Percentiles rank a stretch among this genome's conserved stretches.
phyloP scores from a whole-genome alignment of 2,113 vertebrate genomes.

The Macrotus californicus region DNA sequence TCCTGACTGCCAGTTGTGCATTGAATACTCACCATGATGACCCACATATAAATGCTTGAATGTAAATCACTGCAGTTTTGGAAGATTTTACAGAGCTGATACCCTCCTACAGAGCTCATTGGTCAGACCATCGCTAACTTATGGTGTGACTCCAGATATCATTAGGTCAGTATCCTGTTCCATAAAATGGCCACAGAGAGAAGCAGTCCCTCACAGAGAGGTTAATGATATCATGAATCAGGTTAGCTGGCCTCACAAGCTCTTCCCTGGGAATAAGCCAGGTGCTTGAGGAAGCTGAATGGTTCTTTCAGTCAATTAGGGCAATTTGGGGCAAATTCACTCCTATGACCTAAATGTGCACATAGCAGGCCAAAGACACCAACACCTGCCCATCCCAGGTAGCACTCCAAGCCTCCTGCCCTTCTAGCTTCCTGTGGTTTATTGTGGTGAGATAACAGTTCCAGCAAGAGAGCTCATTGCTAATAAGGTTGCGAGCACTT shows the following conservation, averaged over 20 bases:
- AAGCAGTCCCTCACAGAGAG: background rate
- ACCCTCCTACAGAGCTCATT: background rate
- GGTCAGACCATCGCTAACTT: background rate
- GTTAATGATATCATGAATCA: background rate
- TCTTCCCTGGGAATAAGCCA: background rate
- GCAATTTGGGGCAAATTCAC: background rate
- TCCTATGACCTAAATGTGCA: background rate
- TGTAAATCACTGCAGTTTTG: background rate
- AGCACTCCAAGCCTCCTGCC: background rate
- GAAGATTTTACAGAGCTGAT: background rate
- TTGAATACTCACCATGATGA: background rate
- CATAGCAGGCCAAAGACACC: background rate
- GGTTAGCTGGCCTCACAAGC: background rate
- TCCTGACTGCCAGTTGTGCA: background rate
- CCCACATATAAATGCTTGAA: background rate
- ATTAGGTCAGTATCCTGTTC: background rate
- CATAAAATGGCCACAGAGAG: background rate
- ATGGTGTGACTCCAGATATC: background rate
- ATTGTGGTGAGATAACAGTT: background rate
- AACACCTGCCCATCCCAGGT: background rate
- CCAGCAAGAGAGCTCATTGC: background rate
- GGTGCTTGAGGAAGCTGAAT: background rate
- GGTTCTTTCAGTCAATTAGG: background rate
- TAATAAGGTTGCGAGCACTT: background rate
- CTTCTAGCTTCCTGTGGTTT: background rate